These are phyloP conservation scores for Coreius guichenoti DNA, from an alignment of 2,797 vertebrate species.

Conservation along the genomic window DNA sequence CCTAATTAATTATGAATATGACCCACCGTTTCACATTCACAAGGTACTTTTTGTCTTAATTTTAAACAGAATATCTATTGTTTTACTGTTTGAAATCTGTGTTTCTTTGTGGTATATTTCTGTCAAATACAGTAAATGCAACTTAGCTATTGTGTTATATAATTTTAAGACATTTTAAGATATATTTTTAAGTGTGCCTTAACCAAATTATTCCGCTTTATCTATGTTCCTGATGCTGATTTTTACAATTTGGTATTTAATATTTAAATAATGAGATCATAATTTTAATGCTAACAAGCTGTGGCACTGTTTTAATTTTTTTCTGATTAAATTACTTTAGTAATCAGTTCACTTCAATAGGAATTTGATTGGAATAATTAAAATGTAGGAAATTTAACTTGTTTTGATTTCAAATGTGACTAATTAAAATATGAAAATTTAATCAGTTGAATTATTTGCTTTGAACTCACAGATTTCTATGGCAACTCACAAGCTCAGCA, in stretches of 20 bases:
- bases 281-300: slow-evolving; percentile 9
- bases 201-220: not conserved
- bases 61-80: not conserved
- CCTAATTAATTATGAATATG: not conserved
- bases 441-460: slow-evolving; percentile 62
- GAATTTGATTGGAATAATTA: slow-evolving; percentile 64
- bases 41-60: not conserved
- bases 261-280: slow-evolving; percentile 40
- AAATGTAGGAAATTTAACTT: slow-evolving; percentile 56
- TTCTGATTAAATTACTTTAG: slow-evolving; percentile 47
- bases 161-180: not conserved
- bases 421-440: slow-evolving; percentile 66
- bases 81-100: not conserved
- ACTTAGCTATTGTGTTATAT: not conserved
- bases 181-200: not conserved
- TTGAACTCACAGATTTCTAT: slow-evolving; percentile 60
- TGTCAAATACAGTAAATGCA: too few species aligned
- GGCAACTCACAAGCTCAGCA: slow-evolving; percentile 54
- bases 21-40: not conserved
- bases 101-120: not conserved
- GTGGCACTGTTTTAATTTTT: slow-evolving; percentile 24
- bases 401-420: slow-evolving; percentile 63
- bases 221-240: not conserved
- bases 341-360: slow-evolving; percentile 52
- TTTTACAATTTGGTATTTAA: slow-evolving; percentile 30